phyloP scores from a whole-genome alignment of 2,888 invertebrate species.

The Brachypalpus laphriformis region DNA sequence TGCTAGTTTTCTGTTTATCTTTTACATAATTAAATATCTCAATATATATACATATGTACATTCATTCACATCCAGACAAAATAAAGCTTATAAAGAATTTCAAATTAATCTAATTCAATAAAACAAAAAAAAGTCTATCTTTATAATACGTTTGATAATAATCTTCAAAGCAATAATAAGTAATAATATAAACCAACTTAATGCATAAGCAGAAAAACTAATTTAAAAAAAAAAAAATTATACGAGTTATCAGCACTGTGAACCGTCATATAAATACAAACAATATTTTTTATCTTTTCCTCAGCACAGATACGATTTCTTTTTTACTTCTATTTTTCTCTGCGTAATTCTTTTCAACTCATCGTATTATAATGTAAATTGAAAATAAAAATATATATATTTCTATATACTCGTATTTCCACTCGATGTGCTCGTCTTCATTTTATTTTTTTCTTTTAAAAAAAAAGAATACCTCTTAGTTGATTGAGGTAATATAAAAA shows the following conservation, averaged over 20 bases:
- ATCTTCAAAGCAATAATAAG: slow-evolving; percentile 9
- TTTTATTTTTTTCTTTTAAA: background rate
- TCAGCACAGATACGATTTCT: slow-evolving; percentile 37
- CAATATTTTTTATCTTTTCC: slow-evolving; percentile 33
- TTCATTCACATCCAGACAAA: background rate
- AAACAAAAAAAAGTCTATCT: slow-evolving; percentile 27
- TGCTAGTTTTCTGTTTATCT: background rate
- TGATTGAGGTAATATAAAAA: background rate
- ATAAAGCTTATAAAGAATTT: slow-evolving; percentile 29
- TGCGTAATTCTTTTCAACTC: slow-evolving; percentile 29
- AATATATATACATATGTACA: background rate
- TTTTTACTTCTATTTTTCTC: slow-evolving; percentile 12
- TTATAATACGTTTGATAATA: slow-evolving; percentile 6
- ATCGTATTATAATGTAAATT: slow-evolving; percentile 46
- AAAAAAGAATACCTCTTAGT: background rate
- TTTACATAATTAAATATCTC: slow-evolving; percentile 1
- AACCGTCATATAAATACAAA: slow-evolving; percentile 35
- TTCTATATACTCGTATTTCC: slow-evolving; percentile 2
- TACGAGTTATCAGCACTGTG: slow-evolving; percentile 53
- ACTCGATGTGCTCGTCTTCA: background rate
- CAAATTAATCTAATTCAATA: slow-evolving; percentile 38
- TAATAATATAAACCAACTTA: slow-evolving; percentile 10
- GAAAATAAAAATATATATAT: slow-evolving; percentile 16
- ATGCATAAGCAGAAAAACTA: slow-evolving; percentile 22
- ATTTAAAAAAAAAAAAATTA: slow-evolving; percentile 14